A percentile compares a stretch with the other conserved stretches of the same genome.
Conservation (phyloP, 2,797 vertebrate genomes). For the Chloroceryle inda region DNA sequence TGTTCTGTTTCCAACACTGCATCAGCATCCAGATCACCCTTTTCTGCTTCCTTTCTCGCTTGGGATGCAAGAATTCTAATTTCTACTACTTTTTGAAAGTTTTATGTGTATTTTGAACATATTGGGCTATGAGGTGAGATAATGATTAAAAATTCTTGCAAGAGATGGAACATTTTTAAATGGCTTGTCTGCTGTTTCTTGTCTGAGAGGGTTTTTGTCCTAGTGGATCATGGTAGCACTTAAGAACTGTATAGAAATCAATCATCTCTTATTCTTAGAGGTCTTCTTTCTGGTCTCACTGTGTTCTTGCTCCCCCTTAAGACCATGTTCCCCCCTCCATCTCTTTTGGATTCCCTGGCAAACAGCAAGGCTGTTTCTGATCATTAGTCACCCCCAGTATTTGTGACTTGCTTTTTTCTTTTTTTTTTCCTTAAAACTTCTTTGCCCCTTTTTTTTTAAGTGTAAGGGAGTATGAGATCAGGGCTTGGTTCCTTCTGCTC, state of each 20-base stretch:
- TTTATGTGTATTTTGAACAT: neutral
- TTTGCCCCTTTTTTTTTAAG: too few species aligned
- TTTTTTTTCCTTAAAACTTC: too few species aligned
- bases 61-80: neutral
- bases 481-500: neutral
- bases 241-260: neutral
- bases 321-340: accelerated
- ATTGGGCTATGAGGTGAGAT: neutral
- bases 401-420: neutral
- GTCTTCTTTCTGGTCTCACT: neutral
- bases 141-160: neutral
- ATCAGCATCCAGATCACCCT: neutral
- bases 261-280: neutral
- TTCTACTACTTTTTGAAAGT: neutral
- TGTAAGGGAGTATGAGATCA: neutral
- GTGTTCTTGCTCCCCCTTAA: neutral
- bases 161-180: neutral
- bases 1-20: neutral
- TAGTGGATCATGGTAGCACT: too few species aligned
- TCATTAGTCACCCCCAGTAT: neutral
- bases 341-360: neutral
- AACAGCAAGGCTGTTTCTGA: neutral
- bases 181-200: neutral
- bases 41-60: slow-evolving; percentile 16
- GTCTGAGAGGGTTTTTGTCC: neutral